Base-by-base conservation (phyloP, 2,113 vertebrate species). In the Gasterosteus aculeatus region DNA sequence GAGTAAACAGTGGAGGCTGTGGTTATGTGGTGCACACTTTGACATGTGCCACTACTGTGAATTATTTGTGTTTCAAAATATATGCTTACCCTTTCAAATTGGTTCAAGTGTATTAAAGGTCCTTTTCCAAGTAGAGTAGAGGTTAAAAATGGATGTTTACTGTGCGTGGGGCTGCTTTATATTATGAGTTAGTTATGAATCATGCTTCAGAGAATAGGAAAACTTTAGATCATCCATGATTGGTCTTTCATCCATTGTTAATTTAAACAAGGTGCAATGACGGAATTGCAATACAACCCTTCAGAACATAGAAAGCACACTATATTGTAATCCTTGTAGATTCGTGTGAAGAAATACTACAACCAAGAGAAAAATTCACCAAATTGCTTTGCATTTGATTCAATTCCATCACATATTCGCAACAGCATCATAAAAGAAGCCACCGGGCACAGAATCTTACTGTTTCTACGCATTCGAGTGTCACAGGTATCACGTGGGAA, bases 301-400 rank as follows among this genome's bases (percentile, higher is more conserved):
- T 60, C 78, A 70, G 33, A 76, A 74, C 42, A 68, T 18, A 53
- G 57, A 66, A 33, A 39, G 70, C 77, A 72, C 42, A 67, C 46
- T 47, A 5, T 47, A 33, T 5, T 44, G 22, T 39, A 42, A 22
- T n/a, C 73, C 35, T 56, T 31, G 10, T 5, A 19, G 57, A 69
- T 33, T 41, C 3, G 61, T 42, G 22, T 70, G 51, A 66, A 80
- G 72, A 51, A 69, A 75, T 83, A 73, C 59, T 65, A 59, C 65
- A 82, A 77, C 76, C 80, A 64, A 65, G 68, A 75, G 54, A 51
- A 39, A 77, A 35, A 65, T 66, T 78, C 73, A 73, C 64, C 70
- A 80, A 61, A 49, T 64, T 86, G 72, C 65, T 78, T 76, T 81
- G 75, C 78, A 74, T 89, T 83, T 69, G 41, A 66, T 87, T 89